Base-by-base conservation (phyloP, 2,888 invertebrate species). In the Heliconius erato region DNA sequence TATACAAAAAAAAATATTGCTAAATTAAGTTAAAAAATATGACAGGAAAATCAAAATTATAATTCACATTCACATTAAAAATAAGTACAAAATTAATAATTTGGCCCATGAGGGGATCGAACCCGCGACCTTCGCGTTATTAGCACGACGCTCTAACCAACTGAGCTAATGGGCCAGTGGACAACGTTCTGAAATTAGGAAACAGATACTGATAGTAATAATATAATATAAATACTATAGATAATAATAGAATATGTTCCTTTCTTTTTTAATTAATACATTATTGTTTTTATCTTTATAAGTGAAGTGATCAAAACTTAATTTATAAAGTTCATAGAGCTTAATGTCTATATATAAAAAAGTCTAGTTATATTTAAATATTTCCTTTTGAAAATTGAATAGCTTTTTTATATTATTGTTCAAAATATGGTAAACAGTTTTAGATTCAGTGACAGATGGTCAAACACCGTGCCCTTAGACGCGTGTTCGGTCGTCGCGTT, bases 111-210 rank as follows among this genome's bases (percentile, higher is more conserved):
- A 72, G 72, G 72, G 72, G 72, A 72, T 72, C 72, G 72, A 72
- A 72, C 72, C 72, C 72, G 72, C 72, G 72, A 72, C 72, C 72
- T 72, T 72, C 72, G 72, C 72, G 72, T 72, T 72, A 72, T 72
- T 72, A 72, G 72, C 72, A 72, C 72, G 72, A 72, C 72, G 72
- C 72, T 72, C 72, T 72, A 72, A 72, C 72, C 72, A 72, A 72
- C 72, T 72, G 72, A 72, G 72, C 72, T 72, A 72, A 72, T 72
- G 72, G 72, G 72, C 72, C 72, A 9, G n/a, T 72, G 40, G 0
- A 2, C 26, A 3, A 0, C 0, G 0, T 0, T 0, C 6, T 6
- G n/a, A 71, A 71, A 71, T n/a, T 26, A 71, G 1, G 12, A 12
- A 5, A 32, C 32, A 32, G 32, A 32, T 32, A 32, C 32, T 32